phyloP scores from a whole-genome alignment of 1,140 invertebrate species.

The Diachasmimorpha longicaudata region DNA sequence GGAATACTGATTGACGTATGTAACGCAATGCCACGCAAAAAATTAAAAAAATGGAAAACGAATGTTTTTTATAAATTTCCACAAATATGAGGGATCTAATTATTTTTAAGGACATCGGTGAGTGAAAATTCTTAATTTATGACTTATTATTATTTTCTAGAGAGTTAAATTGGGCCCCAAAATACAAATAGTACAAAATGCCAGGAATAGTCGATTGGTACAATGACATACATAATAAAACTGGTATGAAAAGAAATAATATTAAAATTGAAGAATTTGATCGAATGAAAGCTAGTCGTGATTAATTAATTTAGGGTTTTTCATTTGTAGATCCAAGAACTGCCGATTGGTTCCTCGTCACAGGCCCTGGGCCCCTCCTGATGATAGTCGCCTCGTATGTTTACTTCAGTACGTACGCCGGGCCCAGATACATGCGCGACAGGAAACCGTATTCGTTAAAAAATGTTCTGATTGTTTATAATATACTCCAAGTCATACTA shows the following conservation, averaged over 20 bases:
- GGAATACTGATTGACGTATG: no score
- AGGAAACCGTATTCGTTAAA: constrained; percentile 83
- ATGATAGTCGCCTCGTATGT: constrained; percentile 77
- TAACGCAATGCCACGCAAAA: no score
- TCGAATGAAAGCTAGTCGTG: no score
- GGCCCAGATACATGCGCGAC: constrained; percentile 84
- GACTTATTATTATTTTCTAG: constrained; percentile 21
- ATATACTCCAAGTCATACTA: constrained; percentile 76
- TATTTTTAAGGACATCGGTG: no score
- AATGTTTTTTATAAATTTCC: no score
- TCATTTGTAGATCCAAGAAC: constrained; percentile 79
- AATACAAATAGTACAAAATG: background rate
- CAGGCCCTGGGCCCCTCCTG: constrained; percentile 78
- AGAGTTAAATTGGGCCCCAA: constrained; percentile 3
- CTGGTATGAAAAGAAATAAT: constrained; percentile 41
- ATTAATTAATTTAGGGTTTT: background rate
- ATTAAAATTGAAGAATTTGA: no score
- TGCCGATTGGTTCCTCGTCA: constrained; percentile 83
- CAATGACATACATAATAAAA: constrained; percentile 52
- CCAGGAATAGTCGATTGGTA: constrained; percentile 51
- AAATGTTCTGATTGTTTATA: constrained; percentile 79
- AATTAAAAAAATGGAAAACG: no score
- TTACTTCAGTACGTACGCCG: constrained; percentile 76
- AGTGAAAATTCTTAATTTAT: no score
- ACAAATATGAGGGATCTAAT: no score